A percentile compares a stretch with the other conserved stretches of the same genome.
Evolutionary conservation across 2,113 vertebrate genomes (phyloP).

Genomic region (Nesoenas mayeri): DNA sequence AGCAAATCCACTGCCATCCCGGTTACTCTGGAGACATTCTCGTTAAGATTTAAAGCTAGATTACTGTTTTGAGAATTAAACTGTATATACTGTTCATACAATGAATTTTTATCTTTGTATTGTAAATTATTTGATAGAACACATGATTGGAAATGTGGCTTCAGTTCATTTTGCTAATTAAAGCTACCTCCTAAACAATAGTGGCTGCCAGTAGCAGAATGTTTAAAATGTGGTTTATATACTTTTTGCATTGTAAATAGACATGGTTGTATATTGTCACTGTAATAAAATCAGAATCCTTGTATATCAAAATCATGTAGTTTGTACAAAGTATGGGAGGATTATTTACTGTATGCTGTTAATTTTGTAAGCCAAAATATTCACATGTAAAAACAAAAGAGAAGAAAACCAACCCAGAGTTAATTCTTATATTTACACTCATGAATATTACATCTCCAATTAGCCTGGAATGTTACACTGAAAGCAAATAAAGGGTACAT

Average conservation of each 20-base stretch:
- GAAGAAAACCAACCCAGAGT: slow-evolving; percentile 11
- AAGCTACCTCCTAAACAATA: slow-evolving; percentile 96
- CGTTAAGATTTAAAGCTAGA: slow-evolving; percentile 67
- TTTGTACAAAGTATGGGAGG: slow-evolving; percentile 87
- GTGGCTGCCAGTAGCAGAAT: slow-evolving; percentile 88
- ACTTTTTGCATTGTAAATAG: slow-evolving; percentile 86
- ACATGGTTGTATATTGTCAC: slow-evolving; percentile 86
- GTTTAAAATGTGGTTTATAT: slow-evolving; percentile 83
- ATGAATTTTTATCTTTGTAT: slow-evolving; percentile 81
- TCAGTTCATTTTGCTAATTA: slow-evolving; percentile 87
- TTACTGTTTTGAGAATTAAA: slow-evolving; percentile 77
- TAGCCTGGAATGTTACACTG: slow-evolving; percentile 59
- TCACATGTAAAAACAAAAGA: slow-evolving; percentile 76
- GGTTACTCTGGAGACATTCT: slow-evolving; percentile 65
- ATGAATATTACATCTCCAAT: slow-evolving; percentile 65
- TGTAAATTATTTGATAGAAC: slow-evolving; percentile 93
- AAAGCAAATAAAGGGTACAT: slow-evolving; percentile 49
- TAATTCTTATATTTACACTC: slow-evolving; percentile 72
- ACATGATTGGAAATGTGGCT: slow-evolving; percentile 87
- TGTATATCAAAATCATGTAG: slow-evolving; percentile 85
- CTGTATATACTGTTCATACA: slow-evolving; percentile 85
- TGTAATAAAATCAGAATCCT: slow-evolving; percentile 83
- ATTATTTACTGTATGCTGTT: slow-evolving; percentile 89
- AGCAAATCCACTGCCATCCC: slow-evolving; percentile 71
- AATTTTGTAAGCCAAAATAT: slow-evolving; percentile 88